Base-by-base conservation (phyloP, 2,797 vertebrate genomes). In the Neosalanx taihuensis region DNA sequence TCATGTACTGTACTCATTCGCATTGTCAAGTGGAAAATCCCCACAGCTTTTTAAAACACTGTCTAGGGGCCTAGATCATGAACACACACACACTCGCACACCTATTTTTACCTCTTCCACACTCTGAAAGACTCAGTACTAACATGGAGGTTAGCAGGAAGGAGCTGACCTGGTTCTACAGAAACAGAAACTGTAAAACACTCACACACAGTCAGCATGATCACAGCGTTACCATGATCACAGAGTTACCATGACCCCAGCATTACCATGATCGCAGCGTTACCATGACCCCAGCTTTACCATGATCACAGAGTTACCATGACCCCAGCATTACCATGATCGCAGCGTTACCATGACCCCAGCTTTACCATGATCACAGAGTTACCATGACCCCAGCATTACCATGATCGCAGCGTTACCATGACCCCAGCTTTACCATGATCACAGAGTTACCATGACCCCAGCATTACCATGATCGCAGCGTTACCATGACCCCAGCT, bases 101-200 rank as follows among this genome's bases (percentile, higher is more conserved):
- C 46, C 56, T 75, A 76, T 76, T 86, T 84, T 80, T 79, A 78
- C 73, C 71, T 73, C 67, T 71, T 12, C 70, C 72, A 77, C 75
- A 70, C 60, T 79, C 37, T 84, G 73, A 83, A 86, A 77, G 74
- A 89, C 84, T 87, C 57, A 76, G 79, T 80, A 77, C 79, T 77
- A 79, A 77, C 72, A 80, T 61, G 74, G 68, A 80, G 82, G 80
- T 86, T 87, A 86, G 81, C 72, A 76, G 72, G 73, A 74, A 83
- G 73, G 80, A 84, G 79, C 80, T 86, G 86, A 85, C 83, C 88
- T 83, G 80, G 72, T 90, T 90, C 85, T 72, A 29, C 75, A 59
- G 2, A 82, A 79, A 70, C 72, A 73, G 20, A 84, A 64, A 1
- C 9, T 7, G 10, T 10, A 10, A 84, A 76, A 79, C 37, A 70